Percentiles rank a stretch among this genome's conserved stretches.
These are phyloP conservation scores for Beroe ovata DNA, from an alignment of 37 sponge, comb jelly and placozoan species.

Conservation along the genomic window DNA sequence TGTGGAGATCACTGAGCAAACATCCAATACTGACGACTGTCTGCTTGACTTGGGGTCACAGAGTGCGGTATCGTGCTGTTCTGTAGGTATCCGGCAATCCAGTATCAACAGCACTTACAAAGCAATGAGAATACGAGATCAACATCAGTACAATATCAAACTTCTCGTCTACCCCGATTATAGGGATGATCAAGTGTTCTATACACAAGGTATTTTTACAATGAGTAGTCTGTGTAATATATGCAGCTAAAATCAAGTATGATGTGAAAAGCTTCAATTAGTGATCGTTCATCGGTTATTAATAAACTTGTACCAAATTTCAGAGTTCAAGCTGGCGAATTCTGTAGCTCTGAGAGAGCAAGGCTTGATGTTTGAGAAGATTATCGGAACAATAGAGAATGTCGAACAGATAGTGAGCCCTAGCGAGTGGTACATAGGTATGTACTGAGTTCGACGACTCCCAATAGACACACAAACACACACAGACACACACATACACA, in stretches of 20 bases:
- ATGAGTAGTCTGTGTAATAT: too few relatives aligned
- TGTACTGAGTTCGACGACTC: neutral
- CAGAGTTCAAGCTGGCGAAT: too few relatives aligned
- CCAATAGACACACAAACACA: too few relatives aligned
- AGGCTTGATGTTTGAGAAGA: neutral
- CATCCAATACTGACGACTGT: neutral
- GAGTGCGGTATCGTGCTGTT: neutral
- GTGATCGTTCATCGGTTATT: too few relatives aligned
- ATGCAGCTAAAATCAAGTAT: too few relatives aligned
- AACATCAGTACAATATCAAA: neutral
- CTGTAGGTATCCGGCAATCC: neutral
- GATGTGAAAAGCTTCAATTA: too few relatives aligned
- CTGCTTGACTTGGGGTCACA: too few relatives aligned
- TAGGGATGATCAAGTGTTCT: too few relatives aligned
- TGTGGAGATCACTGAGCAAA: neutral
- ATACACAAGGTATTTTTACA: too few relatives aligned
- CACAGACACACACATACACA: too few relatives aligned
- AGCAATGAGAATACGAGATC: neutral
- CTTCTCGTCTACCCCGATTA: neutral
- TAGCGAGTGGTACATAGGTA: conserved; percentile 7
- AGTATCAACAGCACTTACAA: neutral
- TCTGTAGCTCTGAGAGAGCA: too few relatives aligned
- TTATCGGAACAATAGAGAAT: neutral
- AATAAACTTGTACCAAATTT: too few relatives aligned
- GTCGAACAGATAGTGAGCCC: neutral